Conservation (phyloP, 2,888 invertebrate genomes). For the Heliconius cydno region DNA sequence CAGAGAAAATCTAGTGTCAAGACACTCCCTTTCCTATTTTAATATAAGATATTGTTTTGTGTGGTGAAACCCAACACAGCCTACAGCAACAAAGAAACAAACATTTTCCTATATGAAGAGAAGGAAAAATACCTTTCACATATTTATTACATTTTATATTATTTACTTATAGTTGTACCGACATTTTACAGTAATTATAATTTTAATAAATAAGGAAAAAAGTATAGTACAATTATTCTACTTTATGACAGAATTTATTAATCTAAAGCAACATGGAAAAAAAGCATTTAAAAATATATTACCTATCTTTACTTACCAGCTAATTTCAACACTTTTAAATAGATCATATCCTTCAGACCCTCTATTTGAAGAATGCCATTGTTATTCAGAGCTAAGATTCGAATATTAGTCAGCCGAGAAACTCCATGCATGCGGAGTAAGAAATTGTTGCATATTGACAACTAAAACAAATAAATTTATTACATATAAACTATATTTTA, state of each 20-base stretch:
- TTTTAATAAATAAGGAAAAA: background rate
- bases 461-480: conserved; percentile 78
- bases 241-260: background rate
- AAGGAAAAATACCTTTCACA: background rate
- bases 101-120: no score
- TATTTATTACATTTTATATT: background rate
- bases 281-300: background rate
- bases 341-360: conserved; percentile 92
- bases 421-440: conserved; percentile 94
- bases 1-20: no score
- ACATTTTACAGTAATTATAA: background rate
- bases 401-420: conserved; percentile 89
- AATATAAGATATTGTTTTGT: no score
- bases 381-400: conserved; percentile 92
- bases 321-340: conserved; percentile 91
- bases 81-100: no score
- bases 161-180: background rate
- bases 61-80: no score
- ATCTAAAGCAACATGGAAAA: background rate
- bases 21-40: no score
- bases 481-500: conserved; percentile 6
- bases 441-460: conserved; percentile 93
- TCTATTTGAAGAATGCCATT: conserved; percentile 95
- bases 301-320: conserved; percentile 66
- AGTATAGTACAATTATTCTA: background rate